Conservation (phyloP, 2,113 vertebrate species). For the Malurus alboscapulatus region DNA sequence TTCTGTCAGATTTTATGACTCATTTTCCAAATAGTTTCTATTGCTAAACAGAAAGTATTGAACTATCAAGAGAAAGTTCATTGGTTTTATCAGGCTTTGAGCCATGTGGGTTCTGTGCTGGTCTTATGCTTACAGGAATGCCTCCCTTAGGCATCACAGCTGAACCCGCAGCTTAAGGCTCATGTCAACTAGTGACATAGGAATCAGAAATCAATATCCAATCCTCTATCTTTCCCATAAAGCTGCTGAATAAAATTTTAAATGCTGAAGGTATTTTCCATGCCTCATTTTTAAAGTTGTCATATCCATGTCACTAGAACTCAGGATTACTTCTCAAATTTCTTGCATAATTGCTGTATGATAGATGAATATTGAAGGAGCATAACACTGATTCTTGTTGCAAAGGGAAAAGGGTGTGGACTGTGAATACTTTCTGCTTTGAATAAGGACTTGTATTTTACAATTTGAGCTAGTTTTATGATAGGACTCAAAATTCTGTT, state of each 20-base stretch:
- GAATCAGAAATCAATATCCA: neutral
- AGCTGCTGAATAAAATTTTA: neutral
- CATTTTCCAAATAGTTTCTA: neutral
- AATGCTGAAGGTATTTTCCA: neutral
- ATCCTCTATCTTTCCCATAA: neutral
- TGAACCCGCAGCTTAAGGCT: neutral
- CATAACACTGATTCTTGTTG: neutral
- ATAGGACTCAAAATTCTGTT: neutral
- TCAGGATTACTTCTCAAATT: neutral
- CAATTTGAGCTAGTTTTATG: neutral
- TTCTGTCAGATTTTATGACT: conserved; percentile 4
- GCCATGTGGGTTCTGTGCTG: neutral
- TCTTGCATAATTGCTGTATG: neutral
- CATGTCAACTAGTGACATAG: neutral
- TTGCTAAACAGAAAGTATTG: conserved; percentile 7
- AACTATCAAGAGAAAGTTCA: neutral
- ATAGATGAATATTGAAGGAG: neutral
- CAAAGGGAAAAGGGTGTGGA: neutral
- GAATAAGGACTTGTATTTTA: neutral
- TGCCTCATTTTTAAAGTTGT: neutral
- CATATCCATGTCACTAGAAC: neutral
- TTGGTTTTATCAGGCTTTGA: neutral
- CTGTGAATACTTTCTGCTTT: neutral
- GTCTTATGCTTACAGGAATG: neutral
- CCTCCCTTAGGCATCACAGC: neutral